Evolutionary conservation across 2,888 invertebrate species (phyloP), one percentile per base, ranked within the genome.

Genomic region (Dryomyza anilis): DNA sequence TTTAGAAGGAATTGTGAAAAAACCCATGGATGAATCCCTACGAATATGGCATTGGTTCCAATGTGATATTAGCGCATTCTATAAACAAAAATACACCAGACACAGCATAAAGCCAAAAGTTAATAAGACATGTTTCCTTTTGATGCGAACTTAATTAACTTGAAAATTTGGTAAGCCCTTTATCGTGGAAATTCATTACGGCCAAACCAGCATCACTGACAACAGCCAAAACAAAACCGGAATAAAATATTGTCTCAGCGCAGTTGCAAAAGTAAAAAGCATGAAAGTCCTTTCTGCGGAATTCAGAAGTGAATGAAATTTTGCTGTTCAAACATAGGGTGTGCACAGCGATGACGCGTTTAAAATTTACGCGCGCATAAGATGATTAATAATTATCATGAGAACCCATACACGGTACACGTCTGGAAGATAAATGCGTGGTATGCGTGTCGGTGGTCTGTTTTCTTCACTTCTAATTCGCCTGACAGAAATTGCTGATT

Each of bases 81-180:
- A n/a, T n/a, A n/a, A n/a, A n/a, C n/a, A n/a, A n/a, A n/a, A n/a
- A n/a, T n/a, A n/a, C n/a, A n/a, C n/a, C n/a, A n/a, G n/a, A n/a
- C n/a, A n/a, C n/a, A n/a, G n/a, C n/a, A n/a, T n/a, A n/a, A n/a
- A n/a, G n/a, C n/a, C n/a, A n/a, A n/a, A n/a, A n/a, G n/a, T n/a
- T n/a, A n/a, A n/a, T n/a, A n/a, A n/a, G n/a, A n/a, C n/a, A n/a
- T n/a, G n/a, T n/a, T n/a, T n/a, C 58, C 55, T 30, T 33, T 66
- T 63, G 53, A 64, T 63, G 63, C 69, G 69, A 76, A 75, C 75
- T 74, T 79, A 81, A 81, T 81, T 81, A 81, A 77, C 75, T 80
- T 78, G 76, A 76, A 76, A 78, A 78, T 79, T 77, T 76, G 76
- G 76, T 72, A 78, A 79, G 78, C 77, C 77, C 69, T 73, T 75